These are phyloP conservation scores for Mizuhopecten yessoensis DNA, from an alignment of 1,140 invertebrate genomes.

Conservation along the genomic window DNA sequence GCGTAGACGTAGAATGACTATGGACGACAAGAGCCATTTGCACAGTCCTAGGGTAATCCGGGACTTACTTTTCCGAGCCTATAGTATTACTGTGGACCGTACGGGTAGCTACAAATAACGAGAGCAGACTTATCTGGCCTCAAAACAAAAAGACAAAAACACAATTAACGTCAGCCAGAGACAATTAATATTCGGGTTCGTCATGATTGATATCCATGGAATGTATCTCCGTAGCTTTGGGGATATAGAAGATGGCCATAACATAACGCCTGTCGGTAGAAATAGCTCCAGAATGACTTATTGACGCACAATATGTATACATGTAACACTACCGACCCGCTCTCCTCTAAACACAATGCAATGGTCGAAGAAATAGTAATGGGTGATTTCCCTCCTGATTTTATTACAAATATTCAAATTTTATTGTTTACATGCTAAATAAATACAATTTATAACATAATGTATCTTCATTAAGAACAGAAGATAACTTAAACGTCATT, in stretches of 20 bases:
- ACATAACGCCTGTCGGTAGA: not conserved
- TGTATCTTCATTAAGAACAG: not conserved
- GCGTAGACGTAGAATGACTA: not conserved
- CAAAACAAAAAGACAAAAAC: constrained; percentile 9
- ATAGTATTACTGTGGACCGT: not conserved
- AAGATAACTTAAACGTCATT: not conserved
- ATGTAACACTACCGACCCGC: not conserved
- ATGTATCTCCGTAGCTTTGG: not conserved
- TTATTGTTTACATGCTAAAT: not conserved
- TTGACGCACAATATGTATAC: not conserved
- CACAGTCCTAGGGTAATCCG: not conserved
- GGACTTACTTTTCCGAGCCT: constrained; percentile 3
- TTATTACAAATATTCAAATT: not conserved
- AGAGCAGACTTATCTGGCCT: not conserved
- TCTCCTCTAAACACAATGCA: not conserved
- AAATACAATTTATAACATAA: no score
- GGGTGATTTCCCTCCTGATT: not conserved
- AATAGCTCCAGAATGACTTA: not conserved
- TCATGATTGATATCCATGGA: constrained; percentile 12
- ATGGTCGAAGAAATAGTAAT: not conserved
- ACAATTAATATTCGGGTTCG: not conserved
- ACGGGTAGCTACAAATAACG: not conserved
- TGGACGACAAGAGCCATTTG: not conserved
- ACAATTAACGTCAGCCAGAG: constrained; percentile 22
- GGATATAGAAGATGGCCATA: constrained; percentile 23